Conservation (phyloP, 2,113 vertebrate genomes). For the Chroicocephalus ridibundus region DNA sequence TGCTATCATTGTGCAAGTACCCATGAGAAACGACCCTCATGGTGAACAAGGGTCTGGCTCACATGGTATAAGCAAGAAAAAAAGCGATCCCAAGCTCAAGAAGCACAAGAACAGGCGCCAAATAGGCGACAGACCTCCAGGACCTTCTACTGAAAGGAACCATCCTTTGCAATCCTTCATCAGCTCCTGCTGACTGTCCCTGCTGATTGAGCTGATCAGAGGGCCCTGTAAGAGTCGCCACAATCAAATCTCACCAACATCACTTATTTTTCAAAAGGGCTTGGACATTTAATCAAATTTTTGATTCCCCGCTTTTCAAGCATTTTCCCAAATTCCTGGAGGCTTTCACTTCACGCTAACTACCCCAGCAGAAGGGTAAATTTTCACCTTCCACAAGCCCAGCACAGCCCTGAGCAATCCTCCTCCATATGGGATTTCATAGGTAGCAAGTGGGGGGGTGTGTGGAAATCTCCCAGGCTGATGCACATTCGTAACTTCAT, state of each 20-base stretch:
- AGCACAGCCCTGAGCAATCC: neutral
- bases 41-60: neutral
- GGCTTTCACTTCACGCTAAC: neutral
- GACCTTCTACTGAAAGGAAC: neutral
- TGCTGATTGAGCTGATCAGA: constrained; percentile 13
- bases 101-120: neutral
- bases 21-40: neutral
- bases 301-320: neutral
- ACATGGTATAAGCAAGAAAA: neutral
- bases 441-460: neutral
- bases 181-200: neutral
- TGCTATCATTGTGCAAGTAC: neutral
- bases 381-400: neutral
- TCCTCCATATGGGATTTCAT: neutral
- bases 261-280: neutral
- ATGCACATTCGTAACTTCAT: neutral
- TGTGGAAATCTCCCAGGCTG: neutral
- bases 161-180: neutral
- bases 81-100: neutral
- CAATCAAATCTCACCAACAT: neutral
- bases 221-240: neutral
- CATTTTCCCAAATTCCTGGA: neutral
- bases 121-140: neutral
- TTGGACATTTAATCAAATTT: neutral
- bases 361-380: neutral